Evolutionary conservation across 1,140 invertebrate genomes (phyloP).

Genomic region (Hypsibius dujardini): DNA sequence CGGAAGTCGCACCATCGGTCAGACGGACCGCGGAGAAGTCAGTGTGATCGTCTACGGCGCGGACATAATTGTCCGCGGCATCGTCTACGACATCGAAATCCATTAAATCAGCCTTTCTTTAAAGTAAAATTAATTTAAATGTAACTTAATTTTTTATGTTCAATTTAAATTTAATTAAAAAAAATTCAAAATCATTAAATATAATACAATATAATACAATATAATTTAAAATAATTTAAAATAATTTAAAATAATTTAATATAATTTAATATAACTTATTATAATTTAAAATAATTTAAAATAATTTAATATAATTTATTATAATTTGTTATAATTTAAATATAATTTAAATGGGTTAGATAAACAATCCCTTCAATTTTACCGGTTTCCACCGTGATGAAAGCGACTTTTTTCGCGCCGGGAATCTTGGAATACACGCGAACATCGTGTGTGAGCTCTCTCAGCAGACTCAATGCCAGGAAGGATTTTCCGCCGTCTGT

Average conservation of each 20-base stretch:
- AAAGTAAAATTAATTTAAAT: background rate
- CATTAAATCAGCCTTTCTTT: background rate
- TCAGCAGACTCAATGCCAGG: background rate
- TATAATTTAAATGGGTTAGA: too few species aligned
- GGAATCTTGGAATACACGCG: background rate
- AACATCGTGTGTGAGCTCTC: background rate
- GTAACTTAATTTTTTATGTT: too few species aligned
- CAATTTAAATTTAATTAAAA: too few species aligned
- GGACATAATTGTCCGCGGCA: background rate
- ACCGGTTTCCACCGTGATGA: background rate
- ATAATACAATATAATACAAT: too few species aligned
- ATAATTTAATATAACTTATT: too few species aligned
- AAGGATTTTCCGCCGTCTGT: conserved; percentile 1
- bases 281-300: too few species aligned
- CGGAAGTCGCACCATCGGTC: background rate
- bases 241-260: too few species aligned
- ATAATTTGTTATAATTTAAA: too few species aligned
- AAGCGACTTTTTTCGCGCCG: background rate
- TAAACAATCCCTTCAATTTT: too few species aligned
- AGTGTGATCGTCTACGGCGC: background rate
- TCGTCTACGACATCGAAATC: background rate
- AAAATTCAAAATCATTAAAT: too few species aligned
- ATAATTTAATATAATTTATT: too few species aligned
- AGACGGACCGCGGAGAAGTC: background rate
- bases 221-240: too few species aligned